These are phyloP conservation scores for Phocoena sinus DNA, from an alignment of 2,113 vertebrate genomes.

Conservation along the genomic window DNA sequence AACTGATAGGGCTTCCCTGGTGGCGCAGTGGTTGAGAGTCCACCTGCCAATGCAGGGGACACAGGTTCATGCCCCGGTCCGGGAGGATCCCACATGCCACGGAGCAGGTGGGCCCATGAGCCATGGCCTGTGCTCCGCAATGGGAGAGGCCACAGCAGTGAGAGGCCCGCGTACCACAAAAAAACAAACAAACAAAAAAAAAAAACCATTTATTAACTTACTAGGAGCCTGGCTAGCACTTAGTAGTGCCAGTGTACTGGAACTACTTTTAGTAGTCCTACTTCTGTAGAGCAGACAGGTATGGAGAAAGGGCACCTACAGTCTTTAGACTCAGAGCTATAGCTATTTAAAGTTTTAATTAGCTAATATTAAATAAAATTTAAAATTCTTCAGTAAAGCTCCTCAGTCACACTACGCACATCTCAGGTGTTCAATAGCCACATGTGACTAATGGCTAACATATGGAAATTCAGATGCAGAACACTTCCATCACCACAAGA, in stretches of 20 bases:
- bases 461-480: not conserved
- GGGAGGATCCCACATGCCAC: too few relatives aligned
- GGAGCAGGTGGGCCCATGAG: too few relatives aligned
- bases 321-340: not conserved
- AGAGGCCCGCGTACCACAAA: too few relatives aligned
- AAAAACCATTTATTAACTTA: not conserved
- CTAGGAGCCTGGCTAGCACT: not conserved
- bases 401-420: not conserved
- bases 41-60: too few relatives aligned
- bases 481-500: not conserved
- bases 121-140: too few relatives aligned
- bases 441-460: not conserved
- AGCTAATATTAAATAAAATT: not conserved
- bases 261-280: not conserved
- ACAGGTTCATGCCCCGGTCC: too few relatives aligned
- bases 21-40: too few relatives aligned
- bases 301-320: not conserved
- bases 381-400: not conserved
- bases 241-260: not conserved
- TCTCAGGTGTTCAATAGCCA: not conserved
- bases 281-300: not conserved
- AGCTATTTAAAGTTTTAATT: not conserved
- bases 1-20: not conserved
- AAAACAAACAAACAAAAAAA: too few relatives aligned
- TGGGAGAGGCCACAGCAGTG: too few relatives aligned